Evolutionary conservation across 2,113 vertebrate species (phyloP), one percentile per base, ranked within the genome.

Genomic region (Uria lomvia): DNA sequence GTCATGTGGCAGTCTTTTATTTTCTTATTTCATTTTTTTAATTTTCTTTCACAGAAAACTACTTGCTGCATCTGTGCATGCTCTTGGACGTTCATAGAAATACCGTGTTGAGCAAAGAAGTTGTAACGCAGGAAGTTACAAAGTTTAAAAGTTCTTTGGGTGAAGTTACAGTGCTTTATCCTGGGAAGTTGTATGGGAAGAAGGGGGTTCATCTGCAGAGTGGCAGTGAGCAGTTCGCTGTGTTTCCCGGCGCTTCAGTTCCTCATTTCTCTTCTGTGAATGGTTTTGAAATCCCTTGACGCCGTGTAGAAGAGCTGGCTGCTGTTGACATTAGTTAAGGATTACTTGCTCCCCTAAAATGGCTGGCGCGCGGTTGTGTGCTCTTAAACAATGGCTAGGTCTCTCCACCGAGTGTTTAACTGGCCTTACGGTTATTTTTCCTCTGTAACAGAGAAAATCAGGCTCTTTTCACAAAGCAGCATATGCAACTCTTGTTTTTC

Each of bases 1-100:
- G 98, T 98, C 98, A 97, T 24, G 24, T 96, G 96, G 96, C 94
- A 52, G 97, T 98, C 95, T 95, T 97, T 76, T 38, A 40, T 96
- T 81, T 14, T 8, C n/a, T n/a, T 43, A 27, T 10, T 26, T 32
- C 40, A 18, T 14, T 94, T 72, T 47, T 56, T 55, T 32, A 8
- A 36, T 45, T 91, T 91, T 62, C 38, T 65, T 79, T 86, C 52
- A 38, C 83, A 65, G 88, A 88, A 68, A 55, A 65, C n/a, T 36
- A 53, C 32, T 83, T 62, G 77, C 88, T 65, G 0, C 85, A 8
- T 86, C 63, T 73, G 73, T 94, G 23, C 68, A 8, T 76, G 75
- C 45, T 53, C 78, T 34, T 81, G 75, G 84, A 50, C 45, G 40
- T 58, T 50, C 9, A 4, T 45, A 90, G 82, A 29, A 59, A 58